Conservation (phyloP, 2,113 vertebrate species). For the Malaclemys terrapin region DNA sequence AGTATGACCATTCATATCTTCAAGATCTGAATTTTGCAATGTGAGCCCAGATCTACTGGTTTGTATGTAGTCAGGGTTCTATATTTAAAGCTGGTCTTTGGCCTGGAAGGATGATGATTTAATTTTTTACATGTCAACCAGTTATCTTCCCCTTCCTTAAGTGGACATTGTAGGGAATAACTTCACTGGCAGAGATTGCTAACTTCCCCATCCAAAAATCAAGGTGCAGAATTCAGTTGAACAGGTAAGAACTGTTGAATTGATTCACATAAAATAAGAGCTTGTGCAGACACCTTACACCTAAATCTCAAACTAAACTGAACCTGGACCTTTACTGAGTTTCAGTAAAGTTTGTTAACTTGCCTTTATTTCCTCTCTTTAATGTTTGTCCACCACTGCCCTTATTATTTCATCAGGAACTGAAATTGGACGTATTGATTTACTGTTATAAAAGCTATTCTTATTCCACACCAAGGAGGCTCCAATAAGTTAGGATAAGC, state of each 20-base stretch:
- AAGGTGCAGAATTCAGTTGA: background rate
- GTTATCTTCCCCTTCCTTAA: background rate
- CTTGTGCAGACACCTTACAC: background rate
- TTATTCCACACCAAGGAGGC: background rate
- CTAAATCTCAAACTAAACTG: background rate
- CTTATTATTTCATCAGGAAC: background rate
- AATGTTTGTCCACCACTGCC: background rate
- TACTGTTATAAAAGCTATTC: background rate
- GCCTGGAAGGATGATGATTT: background rate
- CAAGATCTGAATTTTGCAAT: background rate
- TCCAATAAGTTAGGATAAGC: background rate
- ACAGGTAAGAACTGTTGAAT: rapidly evolving
- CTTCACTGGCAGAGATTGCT: background rate
- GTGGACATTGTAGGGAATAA: background rate
- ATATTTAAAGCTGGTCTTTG: background rate
- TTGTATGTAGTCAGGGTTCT: background rate
- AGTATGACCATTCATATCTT: background rate
- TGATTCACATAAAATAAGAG: background rate
- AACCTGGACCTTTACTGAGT: background rate
- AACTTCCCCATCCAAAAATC: background rate
- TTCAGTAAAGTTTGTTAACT: background rate
- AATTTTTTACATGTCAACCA: background rate
- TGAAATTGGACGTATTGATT: background rate
- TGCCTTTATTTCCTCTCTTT: background rate
- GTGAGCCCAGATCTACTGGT: background rate